Evolutionary conservation across 2,113 vertebrate genomes (phyloP).

Genomic region (Myotis yumanensis): DNA sequence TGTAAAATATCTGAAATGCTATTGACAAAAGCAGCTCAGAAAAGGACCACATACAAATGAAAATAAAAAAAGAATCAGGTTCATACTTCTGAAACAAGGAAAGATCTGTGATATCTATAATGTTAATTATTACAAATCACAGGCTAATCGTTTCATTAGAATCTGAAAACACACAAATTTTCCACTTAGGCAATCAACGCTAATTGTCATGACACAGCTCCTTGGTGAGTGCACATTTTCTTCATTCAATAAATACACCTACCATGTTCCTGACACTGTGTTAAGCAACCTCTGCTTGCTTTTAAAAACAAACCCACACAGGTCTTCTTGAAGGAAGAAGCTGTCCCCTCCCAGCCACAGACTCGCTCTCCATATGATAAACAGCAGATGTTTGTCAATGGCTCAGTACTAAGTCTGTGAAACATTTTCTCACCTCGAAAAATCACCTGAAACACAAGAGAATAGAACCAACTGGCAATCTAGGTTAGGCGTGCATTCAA

Average conservation of each 20-base stretch:
- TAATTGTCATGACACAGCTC: background rate
- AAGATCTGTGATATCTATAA: background rate
- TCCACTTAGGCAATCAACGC: background rate
- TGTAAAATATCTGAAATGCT: background rate
- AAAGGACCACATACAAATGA: background rate
- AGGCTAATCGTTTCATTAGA: background rate
- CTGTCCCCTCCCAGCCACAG: background rate
- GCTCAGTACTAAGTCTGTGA: background rate
- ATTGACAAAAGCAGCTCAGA: background rate
- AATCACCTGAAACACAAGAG: background rate
- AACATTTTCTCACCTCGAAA: constrained; percentile 45
- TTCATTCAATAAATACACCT: background rate
- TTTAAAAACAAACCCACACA: background rate
- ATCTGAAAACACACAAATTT: background rate
- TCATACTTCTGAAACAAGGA: background rate
- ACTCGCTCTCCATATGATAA: background rate
- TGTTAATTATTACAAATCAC: background rate
- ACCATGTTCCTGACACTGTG: background rate
- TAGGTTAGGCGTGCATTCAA: background rate
- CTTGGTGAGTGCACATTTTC: background rate
- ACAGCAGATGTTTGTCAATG: background rate
- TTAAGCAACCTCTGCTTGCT: background rate
- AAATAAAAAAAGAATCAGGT: background rate
- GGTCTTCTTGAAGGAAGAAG: background rate
- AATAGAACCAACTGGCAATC: constrained; percentile 3